phyloP scores from a whole-genome alignment of 2,888 invertebrate species.

The Sesamia inferens region DNA sequence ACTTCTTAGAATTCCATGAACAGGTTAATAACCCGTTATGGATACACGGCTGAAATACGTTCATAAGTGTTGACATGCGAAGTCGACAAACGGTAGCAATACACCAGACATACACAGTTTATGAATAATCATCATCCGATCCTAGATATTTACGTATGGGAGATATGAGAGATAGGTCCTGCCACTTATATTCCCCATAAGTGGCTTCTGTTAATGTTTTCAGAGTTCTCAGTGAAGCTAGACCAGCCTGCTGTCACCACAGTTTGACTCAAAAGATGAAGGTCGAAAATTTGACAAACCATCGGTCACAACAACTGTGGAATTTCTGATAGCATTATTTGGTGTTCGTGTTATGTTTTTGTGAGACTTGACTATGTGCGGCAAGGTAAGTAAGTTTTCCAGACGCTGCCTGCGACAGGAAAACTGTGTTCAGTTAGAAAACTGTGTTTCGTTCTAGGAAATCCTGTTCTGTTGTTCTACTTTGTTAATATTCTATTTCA shows the following conservation, averaged over 20 bases:
- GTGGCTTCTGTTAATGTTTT: background rate
- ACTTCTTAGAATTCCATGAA: no score
- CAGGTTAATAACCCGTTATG: background rate
- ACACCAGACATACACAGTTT: background rate
- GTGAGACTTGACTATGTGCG: background rate
- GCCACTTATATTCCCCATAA: background rate
- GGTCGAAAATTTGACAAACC: background rate
- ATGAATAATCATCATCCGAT: background rate
- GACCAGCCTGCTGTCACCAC: background rate
- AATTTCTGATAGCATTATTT: constrained; percentile 1
- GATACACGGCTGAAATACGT: background rate
- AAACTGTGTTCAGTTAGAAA: background rate
- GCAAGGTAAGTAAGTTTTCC: background rate
- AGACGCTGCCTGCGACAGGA: background rate
- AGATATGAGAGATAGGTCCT: no score
- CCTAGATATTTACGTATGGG: background rate
- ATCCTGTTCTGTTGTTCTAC: background rate
- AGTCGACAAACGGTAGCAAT: background rate
- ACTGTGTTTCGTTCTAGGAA: background rate
- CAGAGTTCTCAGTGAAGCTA: background rate
- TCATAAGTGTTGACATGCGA: background rate
- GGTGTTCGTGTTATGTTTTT: background rate
- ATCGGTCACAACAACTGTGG: background rate
- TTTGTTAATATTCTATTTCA: no score
- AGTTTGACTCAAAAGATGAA: constrained; percentile 3